Conservation (phyloP, 2,888 invertebrate genomes). For the Tanytarsus gracilentus region DNA sequence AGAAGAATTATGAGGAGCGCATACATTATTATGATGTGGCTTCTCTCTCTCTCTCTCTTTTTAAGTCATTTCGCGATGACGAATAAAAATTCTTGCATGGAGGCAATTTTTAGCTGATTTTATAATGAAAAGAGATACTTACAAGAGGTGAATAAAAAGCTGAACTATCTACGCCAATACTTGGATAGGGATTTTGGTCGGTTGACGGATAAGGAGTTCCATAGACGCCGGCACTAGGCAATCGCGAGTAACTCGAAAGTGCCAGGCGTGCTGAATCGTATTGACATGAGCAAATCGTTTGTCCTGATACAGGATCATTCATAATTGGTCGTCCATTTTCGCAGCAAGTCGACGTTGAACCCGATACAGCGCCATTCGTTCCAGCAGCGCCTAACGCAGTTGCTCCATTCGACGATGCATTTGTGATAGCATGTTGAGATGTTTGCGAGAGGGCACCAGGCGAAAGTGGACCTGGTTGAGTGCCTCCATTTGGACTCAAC, state of each 20-base stretch:
- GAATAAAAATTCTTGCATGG: no score
- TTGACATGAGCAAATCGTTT: conserved; percentile 89
- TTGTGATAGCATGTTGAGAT: conserved; percentile 35
- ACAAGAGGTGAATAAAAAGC: conserved; percentile 94
- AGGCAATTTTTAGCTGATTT: neutral
- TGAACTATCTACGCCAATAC: conserved; percentile 87
- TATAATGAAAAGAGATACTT: conserved; percentile 47
- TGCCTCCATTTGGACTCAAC: conserved; percentile 53
- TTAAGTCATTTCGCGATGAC: no score
- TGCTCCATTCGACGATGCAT: conserved; percentile 30
- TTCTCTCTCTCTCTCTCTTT: no score
- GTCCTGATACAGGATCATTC: conserved; percentile 87
- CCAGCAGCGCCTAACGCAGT: conserved; percentile 31
- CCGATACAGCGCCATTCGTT: conserved; percentile 37
- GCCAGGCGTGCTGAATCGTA: conserved; percentile 83
- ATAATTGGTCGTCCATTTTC: conserved; percentile 86
- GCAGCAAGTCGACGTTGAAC: conserved; percentile 59
- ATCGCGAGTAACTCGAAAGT: conserved; percentile 69
- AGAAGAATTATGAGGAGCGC: conserved; percentile 24
- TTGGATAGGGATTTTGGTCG: conserved; percentile 87
- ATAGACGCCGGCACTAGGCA: conserved; percentile 71
- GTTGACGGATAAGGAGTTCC: conserved; percentile 81
- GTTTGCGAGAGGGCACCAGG: conserved; percentile 43
- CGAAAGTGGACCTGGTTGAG: conserved; percentile 38
- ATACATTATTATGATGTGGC: no score